Base-by-base conservation (phyloP, 2,113 vertebrate genomes). In the Dipodomys spectabilis region DNA sequence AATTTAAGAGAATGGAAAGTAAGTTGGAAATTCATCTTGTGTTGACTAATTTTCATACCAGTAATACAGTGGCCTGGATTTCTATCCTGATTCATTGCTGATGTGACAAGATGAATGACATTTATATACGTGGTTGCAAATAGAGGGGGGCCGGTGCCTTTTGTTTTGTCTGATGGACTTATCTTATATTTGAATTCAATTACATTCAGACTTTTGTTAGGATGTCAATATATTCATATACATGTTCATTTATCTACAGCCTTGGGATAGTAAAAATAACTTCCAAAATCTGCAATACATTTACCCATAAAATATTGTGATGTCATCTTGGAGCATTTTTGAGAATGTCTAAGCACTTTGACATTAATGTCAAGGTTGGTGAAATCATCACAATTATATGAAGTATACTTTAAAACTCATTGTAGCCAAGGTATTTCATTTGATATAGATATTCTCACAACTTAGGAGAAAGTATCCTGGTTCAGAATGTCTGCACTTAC, bases 391-490 rank as follows among this genome's bases (percentile, higher is more conserved):
- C 5, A 32, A 74, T 53, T 90, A 57, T 20, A 80, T 62, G 45
- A 88, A 18, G 16, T 15, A 49, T 49, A 25, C 78, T 72, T 57
- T 16, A 65, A 79, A 89, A 57, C 23, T 35, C 15, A 75, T 53
- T n/a, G n/a, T 39, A 25, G 4, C 2, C 16, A 25, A 35, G 23
- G 74, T 72, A 45, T 64, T 77, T 5, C 25, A 65, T 69, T 64
- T 95, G 5, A 39, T 92, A 79, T 75, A 20, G 2, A 71, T 78
- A 15, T 88, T 83, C 81, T 25, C 35, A 49, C 73, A 64, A 18
- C 87, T 68, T 86, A 77, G 67, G 92, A 81, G n/a, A 65, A 84
- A 72, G 23, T 93, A 60, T 89, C 64, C 94, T 60, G 57, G 53
- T 57, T 57, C 53, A 16, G 28, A 92, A 80, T 67, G 88, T 20